These are phyloP conservation scores for Coracopsis vasa DNA, from an alignment of 2,113 vertebrate genomes.

Conservation along the genomic window DNA sequence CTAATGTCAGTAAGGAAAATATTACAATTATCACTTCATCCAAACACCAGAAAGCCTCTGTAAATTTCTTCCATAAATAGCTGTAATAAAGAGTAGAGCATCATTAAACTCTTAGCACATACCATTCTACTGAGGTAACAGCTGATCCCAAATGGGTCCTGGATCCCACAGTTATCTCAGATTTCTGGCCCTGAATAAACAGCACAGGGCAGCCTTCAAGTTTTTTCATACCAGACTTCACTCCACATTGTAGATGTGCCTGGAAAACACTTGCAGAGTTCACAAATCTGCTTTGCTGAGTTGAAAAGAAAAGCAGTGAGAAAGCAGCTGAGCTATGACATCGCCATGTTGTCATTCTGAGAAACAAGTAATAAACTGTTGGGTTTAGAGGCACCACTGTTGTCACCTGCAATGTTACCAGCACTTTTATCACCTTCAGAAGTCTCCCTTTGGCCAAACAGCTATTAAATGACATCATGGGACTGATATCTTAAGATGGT, in stretches of 20 bases:
- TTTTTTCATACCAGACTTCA: background rate
- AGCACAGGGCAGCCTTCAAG: background rate
- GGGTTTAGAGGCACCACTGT: background rate
- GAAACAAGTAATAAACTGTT: background rate
- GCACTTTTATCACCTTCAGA: background rate
- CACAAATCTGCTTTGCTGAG: background rate
- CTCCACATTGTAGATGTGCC: background rate
- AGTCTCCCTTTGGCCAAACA: background rate
- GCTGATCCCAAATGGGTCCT: background rate
- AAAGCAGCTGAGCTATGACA: background rate
- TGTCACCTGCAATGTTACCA: background rate
- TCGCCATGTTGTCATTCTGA: background rate
- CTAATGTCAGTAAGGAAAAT: background rate
- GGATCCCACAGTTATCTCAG: background rate
- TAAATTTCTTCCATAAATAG: conserved; percentile 14
- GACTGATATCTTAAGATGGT: background rate
- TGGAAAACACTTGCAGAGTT: background rate
- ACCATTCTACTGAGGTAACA: conserved; percentile 19
- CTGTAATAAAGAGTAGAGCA: background rate
- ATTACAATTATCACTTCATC: background rate
- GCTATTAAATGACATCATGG: background rate
- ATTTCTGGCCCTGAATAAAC: background rate
- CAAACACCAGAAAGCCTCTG: background rate
- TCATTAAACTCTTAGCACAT: conserved; percentile 5
- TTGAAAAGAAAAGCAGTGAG: background rate